Base-by-base conservation (phyloP, 2,797 vertebrate species). In the Rhinophrynus dorsalis region DNA sequence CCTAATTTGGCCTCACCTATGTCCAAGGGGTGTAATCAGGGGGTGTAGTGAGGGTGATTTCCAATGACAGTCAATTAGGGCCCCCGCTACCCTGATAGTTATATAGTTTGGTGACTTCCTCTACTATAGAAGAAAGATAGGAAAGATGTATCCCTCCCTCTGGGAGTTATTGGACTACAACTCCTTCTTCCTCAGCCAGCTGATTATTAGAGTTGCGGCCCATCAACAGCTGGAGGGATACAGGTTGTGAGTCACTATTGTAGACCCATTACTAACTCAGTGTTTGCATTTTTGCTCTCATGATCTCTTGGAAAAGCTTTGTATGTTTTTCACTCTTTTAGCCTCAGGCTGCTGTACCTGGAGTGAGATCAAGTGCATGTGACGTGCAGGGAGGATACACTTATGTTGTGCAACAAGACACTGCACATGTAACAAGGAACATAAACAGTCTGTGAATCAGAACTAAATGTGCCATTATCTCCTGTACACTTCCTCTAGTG, bases 391-490 rank as follows among this genome's bases (percentile, higher is more conserved):
- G n/a, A 26, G 42, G 11, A 44, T 11, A 17, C n/a, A n/a, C 24
- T 10, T 17, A 3, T n/a, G 18, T 47, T 47, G 42, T 33, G 42
- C 18, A 63, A 63, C 9, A n/a, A n/a, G n/a, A n/a, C n/a, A 21
- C 17, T 23, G 17, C 52, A 56, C 52, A 35, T 47, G 20, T 23
- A 23, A 21, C 4, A 23, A 20, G 8, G n/a, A n/a, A n/a, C 8
- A 2, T 55, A 54, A 54, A 21, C 60, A 20, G 60, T 12, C n/a
- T n/a, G 11, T 23, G 60, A 50, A 12, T 63, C 60, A 63, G 11
- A 6, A 7, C 1, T 9, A 3, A 23, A 4, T 21, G 18, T 7
- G 18, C 44, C 17, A 5, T 17, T n/a, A n/a, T n/a, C n/a, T n/a
- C n/a, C n/a, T n/a, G n/a, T n/a, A n/a, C 10, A 1, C 44, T 23